phyloP scores from a whole-genome alignment of 2,888 invertebrate genomes.

The Rhagonycha fulva region DNA sequence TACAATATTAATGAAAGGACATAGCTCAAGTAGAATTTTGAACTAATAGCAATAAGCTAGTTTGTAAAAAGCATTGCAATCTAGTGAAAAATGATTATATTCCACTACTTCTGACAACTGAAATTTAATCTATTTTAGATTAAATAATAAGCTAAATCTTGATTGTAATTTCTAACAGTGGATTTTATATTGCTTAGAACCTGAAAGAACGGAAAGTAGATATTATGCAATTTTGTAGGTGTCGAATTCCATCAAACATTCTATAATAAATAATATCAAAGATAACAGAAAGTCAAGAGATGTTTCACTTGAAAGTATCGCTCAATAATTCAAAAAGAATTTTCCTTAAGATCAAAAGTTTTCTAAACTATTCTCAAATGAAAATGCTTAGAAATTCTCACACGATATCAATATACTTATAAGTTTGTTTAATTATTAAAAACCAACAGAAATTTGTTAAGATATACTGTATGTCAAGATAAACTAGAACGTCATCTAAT shows the following conservation, averaged over 20 bases:
- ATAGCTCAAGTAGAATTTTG: too few relatives aligned
- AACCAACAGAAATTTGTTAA: neutral
- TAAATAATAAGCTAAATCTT: too few relatives aligned
- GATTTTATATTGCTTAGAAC: too few relatives aligned
- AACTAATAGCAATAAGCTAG: too few relatives aligned
- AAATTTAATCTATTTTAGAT: too few relatives aligned
- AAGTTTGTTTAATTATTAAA: neutral
- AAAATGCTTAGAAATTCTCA: neutral
- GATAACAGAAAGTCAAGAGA: neutral
- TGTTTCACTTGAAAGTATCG: neutral
- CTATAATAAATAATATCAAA: neutral
- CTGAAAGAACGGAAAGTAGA: too few relatives aligned
- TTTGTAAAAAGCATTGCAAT: too few relatives aligned
- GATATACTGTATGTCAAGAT: neutral
- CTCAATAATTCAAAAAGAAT: neutral
- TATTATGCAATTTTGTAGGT: neutral
- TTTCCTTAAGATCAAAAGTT: neutral
- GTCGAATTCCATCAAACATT: neutral
- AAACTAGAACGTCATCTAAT: neutral
- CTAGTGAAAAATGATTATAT: too few relatives aligned
- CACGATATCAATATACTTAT: neutral
- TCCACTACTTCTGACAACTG: too few relatives aligned
- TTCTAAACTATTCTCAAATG: neutral
- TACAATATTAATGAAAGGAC: too few relatives aligned
- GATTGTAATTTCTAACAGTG: too few relatives aligned